phyloP scores from a whole-genome alignment of 1,140 invertebrate species.

The Drosophila rufa region DNA sequence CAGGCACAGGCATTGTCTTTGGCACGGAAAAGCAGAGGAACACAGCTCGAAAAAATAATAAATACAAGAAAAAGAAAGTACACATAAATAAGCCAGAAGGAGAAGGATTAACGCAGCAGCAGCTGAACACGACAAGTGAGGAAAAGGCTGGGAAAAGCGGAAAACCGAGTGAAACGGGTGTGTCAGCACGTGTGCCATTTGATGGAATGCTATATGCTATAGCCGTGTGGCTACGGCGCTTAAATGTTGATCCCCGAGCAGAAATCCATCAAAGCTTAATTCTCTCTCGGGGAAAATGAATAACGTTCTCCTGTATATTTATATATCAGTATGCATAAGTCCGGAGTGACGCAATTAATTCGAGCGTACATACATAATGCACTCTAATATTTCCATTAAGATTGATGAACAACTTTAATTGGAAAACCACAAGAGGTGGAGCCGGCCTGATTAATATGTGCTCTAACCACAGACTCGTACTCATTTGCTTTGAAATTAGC shows the following conservation, averaged over 20 bases:
- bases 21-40: background rate
- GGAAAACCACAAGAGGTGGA: background rate
- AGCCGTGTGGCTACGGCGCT: slow-evolving; percentile 6
- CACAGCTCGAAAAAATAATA: background rate
- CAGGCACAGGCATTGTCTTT: slow-evolving; percentile 36
- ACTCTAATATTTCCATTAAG: slow-evolving; percentile 23
- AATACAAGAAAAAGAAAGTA: slow-evolving; percentile 24
- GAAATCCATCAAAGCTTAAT: slow-evolving; percentile 46
- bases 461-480: background rate
- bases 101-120: slow-evolving; percentile 46
- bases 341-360: slow-evolving; percentile 16
- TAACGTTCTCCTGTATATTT: slow-evolving; percentile 6
- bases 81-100: slow-evolving; percentile 40
- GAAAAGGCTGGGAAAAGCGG: slow-evolving; percentile 1
- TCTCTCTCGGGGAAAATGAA: slow-evolving; percentile 28
- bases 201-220: slow-evolving; percentile 34
- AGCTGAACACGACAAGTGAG: slow-evolving; percentile 22
- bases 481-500: slow-evolving; percentile 22
- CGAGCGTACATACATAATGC: background rate
- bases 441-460: slow-evolving; percentile 21
- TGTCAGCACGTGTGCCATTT: slow-evolving; percentile 51
- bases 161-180: slow-evolving; percentile 27
- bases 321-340: background rate
- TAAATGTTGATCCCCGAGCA: slow-evolving; percentile 31
- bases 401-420: slow-evolving; percentile 34